These are phyloP conservation scores for Automeris io DNA, from an alignment of 2,888 invertebrate genomes.

Conservation along the genomic window DNA sequence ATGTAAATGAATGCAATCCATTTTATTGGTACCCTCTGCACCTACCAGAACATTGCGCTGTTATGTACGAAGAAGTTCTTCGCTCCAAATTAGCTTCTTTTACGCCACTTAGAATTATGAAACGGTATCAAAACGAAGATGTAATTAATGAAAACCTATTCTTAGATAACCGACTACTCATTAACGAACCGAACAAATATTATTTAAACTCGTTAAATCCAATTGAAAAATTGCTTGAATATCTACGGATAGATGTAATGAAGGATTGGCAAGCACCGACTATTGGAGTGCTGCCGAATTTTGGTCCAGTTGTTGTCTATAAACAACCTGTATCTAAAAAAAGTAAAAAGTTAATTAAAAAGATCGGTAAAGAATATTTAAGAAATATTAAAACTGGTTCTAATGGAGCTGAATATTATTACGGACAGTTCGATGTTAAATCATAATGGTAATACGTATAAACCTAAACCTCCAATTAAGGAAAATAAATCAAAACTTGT, in stretches of 20 bases:
- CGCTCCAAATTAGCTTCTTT: conserved; percentile 27
- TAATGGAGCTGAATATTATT: conserved; percentile 15
- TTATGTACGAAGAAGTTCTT: conserved; percentile 45
- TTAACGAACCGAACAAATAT: neutral
- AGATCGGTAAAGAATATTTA: conserved; percentile 34
- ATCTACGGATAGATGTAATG: conserved; percentile 37
- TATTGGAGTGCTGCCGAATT: conserved; percentile 35
- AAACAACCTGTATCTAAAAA: conserved; percentile 50
- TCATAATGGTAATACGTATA: neutral
- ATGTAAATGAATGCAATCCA: conserved; percentile 55
- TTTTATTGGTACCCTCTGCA: conserved; percentile 61
- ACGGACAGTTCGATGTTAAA: conserved; percentile 14
- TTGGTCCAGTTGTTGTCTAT: conserved; percentile 51
- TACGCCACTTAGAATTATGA: conserved; percentile 28
- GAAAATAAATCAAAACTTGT: too few species aligned
- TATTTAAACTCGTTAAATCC: conserved; percentile 17
- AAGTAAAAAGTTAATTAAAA: conserved; percentile 42
- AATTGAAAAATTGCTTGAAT: conserved; percentile 39
- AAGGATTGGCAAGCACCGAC: conserved; percentile 38
- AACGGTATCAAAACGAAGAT: conserved; percentile 17
- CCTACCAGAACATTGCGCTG: conserved; percentile 47
- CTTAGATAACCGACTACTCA: neutral
- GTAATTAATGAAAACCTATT: neutral
- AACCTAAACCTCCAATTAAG: too few species aligned
- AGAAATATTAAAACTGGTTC: conserved; percentile 18